A percentile compares a stretch with the other conserved stretches of the same genome.
These are phyloP conservation scores for Cyprinodon variegatus DNA, from an alignment of 2,113 vertebrate genomes.

Conservation along the genomic window DNA sequence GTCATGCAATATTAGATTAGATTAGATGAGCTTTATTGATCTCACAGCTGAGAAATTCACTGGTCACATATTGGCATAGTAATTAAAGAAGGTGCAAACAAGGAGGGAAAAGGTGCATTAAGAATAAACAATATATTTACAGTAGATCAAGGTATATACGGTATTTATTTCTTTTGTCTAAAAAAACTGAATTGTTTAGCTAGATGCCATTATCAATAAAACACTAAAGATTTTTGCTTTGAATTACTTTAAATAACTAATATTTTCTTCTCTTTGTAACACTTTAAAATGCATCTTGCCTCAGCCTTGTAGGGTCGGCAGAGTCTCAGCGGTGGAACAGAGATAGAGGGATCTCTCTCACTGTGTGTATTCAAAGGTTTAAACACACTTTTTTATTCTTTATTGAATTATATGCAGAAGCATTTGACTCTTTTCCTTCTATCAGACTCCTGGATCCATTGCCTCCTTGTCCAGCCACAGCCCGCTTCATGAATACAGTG, in stretches of 20 bases:
- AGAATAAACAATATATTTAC: too few species aligned
- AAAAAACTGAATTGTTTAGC: neutral
- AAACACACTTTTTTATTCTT: neutral
- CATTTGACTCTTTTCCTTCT: neutral
- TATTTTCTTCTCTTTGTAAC: neutral
- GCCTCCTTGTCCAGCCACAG: slow-evolving; percentile 65
- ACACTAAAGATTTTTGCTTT: too few species aligned
- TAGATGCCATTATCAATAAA: neutral
- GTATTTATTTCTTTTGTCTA: neutral
- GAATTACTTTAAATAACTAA: too few species aligned
- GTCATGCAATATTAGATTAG: neutral
- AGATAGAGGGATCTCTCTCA: slow-evolving; percentile 53
- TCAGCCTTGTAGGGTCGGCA: slow-evolving; percentile 57
- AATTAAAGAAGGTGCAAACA: too few species aligned
- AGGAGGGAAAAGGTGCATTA: too few species aligned
- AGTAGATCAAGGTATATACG: too few species aligned
- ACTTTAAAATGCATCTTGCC: neutral
- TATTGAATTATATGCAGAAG: neutral
- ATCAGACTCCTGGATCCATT: slow-evolving; percentile 75
- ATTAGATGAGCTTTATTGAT: too few species aligned
- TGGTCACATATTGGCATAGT: too few species aligned
- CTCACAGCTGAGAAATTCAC: too few species aligned
- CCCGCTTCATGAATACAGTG: slow-evolving; percentile 72
- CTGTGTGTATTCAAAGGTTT: slow-evolving; percentile 40
- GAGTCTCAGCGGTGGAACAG: slow-evolving; percentile 66